A percentile compares a stretch with the other conserved stretches of the same genome.
Conservation (phyloP, 37 sponge, comb jelly and placozoan genomes). For the Geodia barretti region DNA sequence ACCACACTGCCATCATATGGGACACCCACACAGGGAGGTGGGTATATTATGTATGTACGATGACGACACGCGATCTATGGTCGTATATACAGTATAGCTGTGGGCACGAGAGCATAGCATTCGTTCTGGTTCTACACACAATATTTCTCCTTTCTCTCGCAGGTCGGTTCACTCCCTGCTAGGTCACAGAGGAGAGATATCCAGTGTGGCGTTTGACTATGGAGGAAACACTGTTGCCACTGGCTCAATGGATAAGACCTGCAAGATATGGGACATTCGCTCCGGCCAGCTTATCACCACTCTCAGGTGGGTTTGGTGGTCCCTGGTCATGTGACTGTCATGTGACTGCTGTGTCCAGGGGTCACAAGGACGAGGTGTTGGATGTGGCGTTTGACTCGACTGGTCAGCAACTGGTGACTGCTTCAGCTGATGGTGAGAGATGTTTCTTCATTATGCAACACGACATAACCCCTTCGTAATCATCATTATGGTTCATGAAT, state of each 20-base stretch:
- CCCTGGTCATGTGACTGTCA: too few species aligned
- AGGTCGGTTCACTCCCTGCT: constrained; percentile 72
- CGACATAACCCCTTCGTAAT: neutral
- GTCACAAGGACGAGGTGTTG: constrained; percentile 94
- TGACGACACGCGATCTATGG: neutral
- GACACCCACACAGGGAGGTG: constrained; percentile 81
- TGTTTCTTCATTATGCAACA: neutral
- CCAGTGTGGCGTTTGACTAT: constrained; percentile 89
- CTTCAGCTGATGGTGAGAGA: constrained; percentile 85
- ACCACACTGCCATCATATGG: constrained; percentile 93
- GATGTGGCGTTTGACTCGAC: constrained; percentile 91
- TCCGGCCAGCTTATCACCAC: constrained; percentile 77
- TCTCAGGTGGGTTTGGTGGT: constrained; percentile 50
- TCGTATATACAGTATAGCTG: neutral
- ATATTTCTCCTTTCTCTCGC: neutral
- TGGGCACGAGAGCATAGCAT: neutral
- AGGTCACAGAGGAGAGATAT: constrained; percentile 94
- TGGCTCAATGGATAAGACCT: constrained; percentile 96
- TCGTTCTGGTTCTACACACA: neutral
- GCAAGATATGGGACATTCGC: constrained; percentile 86
- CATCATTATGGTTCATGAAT: neutral
- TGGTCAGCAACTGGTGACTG: constrained; percentile 88
- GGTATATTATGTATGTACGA: neutral
- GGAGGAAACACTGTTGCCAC: constrained; percentile 83
- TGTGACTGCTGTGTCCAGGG: constrained; percentile 24